Base-by-base conservation (phyloP, 1,140 invertebrate species). In the Goniozus legneri region DNA sequence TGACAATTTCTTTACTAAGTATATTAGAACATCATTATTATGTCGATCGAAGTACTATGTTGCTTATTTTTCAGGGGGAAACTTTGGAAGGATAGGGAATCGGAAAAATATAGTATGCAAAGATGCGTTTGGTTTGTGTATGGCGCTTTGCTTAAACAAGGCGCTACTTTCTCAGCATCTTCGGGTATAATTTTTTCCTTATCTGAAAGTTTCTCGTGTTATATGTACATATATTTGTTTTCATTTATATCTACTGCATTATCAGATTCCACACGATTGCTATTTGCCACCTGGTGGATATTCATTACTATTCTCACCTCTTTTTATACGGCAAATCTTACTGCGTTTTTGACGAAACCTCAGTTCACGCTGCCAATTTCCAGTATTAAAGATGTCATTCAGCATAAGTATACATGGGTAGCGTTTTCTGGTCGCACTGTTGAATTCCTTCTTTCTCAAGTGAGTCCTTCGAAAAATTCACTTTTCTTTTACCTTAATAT, bases 281-380 rank as follows among this genome's bases (percentile, higher is more conserved):
- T 92, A 3, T 92, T 93, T 67, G 89, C 89, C 14, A 91, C 89
- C 0, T 94, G 91, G 91, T 93, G 91, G 91, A 81, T 94, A 36
- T 92, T 92, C 65, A 89, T 91, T 40, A 87, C 89, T 30, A 83
- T 93, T 42, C 65, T 94, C 13, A 92, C 89, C 0, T 87, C 90
- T n/a, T 94, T 92, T 70, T 94, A 94, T 68, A 94, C 91, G 2
- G 91, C 91, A 2, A 93, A 94, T 72, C 77, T 94, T 44, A 94
- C 91, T 1, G 91, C 91, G 16, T 92, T 92, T 63, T 77, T 94
- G 2, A 93, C 90, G 0, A 73, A 91, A 8, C 91, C 89, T 1
- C 83, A 85, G 58, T 91, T 92, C 54, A 89, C 88, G 0, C 75
- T 92, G 47, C 84, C 86, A 8, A 87, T 88, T 3, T 82, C 84